Conservation (phyloP, 2,113 vertebrate genomes). For the Cololabis saira region DNA sequence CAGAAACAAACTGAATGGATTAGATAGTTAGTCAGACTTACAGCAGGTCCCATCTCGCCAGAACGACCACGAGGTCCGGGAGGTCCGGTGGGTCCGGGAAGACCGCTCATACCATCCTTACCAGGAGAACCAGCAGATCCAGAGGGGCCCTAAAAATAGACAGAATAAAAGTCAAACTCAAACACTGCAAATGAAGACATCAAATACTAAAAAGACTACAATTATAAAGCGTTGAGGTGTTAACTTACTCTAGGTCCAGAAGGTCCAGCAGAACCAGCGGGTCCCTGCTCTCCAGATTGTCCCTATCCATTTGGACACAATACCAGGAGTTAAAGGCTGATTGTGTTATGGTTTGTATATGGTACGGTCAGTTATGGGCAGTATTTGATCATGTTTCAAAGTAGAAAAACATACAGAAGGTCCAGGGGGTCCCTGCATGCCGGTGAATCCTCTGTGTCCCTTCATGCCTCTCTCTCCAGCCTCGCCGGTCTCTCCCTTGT, state of each 20-base stretch:
- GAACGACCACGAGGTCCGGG: conserved; percentile 95
- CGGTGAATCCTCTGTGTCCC: conserved; percentile 98
- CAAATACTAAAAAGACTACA: conserved; percentile 11
- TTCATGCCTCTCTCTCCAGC: conserved; percentile 98
- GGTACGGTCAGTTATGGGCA: background rate
- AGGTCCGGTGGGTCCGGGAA: conserved; percentile 94
- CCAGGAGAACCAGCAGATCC: conserved; percentile 89
- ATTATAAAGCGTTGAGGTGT: background rate
- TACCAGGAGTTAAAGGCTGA: conserved; percentile 12
- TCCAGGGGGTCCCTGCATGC: conserved; percentile 94
- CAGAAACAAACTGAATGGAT: background rate
- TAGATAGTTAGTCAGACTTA: conserved; percentile 76
- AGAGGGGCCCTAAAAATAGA: conserved; percentile 85
- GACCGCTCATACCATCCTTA: conserved; percentile 94
- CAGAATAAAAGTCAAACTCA: background rate
- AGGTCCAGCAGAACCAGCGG: conserved; percentile 91
- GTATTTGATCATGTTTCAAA: background rate
- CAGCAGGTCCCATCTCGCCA: conserved; percentile 92
- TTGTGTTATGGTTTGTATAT: background rate
- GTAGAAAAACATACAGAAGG: conserved; percentile 84
- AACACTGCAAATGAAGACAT: background rate
- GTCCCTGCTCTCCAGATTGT: conserved; percentile 91
- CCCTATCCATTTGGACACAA: conserved; percentile 80
- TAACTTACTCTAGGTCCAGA: conserved; percentile 92
- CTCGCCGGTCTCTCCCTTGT: conserved; percentile 97